phyloP scores from a whole-genome alignment of 2,797 vertebrate genomes.

The Xenentodon cancila region DNA sequence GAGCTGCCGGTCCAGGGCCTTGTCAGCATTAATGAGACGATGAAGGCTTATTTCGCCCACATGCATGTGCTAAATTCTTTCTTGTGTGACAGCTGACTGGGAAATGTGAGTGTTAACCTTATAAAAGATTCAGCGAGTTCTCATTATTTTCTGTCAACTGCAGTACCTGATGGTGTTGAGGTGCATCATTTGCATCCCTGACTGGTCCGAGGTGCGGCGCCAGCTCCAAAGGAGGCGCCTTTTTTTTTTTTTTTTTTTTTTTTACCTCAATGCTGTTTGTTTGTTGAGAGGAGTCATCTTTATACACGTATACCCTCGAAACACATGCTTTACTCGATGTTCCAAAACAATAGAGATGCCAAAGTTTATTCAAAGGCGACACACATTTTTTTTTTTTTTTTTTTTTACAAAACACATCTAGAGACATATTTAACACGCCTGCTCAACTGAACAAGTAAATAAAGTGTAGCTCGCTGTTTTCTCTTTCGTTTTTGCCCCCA shows the following conservation, averaged over 20 bases:
- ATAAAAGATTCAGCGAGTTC: slow-evolving; percentile 99
- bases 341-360: slow-evolving; percentile 81
- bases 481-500: neutral
- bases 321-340: slow-evolving; percentile 74
- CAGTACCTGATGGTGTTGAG: slow-evolving; percentile 91
- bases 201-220: slow-evolving; percentile 78
- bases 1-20: slow-evolving; percentile 88
- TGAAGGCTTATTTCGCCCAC: slow-evolving; percentile 94
- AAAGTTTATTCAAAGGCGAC: slow-evolving; percentile 83
- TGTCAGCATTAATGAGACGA: slow-evolving; percentile 99
- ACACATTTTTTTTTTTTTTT: slow-evolving; percentile 19
- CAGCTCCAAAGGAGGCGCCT: slow-evolving; percentile 48
- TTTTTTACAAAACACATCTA: slow-evolving; percentile 70
- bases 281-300: slow-evolving; percentile 75
- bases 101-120: slow-evolving; percentile 99
- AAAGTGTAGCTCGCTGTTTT: slow-evolving; percentile 64
- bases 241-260: slow-evolving; percentile 16
- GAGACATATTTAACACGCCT: slow-evolving; percentile 76
- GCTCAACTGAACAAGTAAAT: slow-evolving; percentile 71
- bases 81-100: slow-evolving; percentile 99
- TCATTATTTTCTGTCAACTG: slow-evolving; percentile 99
- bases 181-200: slow-evolving; percentile 93
- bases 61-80: slow-evolving; percentile 97
- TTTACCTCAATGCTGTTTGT: slow-evolving; percentile 69
- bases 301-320: slow-evolving; percentile 63